Conservation (phyloP, 1,140 invertebrate species). For the Paralvinella palmiformis region DNA sequence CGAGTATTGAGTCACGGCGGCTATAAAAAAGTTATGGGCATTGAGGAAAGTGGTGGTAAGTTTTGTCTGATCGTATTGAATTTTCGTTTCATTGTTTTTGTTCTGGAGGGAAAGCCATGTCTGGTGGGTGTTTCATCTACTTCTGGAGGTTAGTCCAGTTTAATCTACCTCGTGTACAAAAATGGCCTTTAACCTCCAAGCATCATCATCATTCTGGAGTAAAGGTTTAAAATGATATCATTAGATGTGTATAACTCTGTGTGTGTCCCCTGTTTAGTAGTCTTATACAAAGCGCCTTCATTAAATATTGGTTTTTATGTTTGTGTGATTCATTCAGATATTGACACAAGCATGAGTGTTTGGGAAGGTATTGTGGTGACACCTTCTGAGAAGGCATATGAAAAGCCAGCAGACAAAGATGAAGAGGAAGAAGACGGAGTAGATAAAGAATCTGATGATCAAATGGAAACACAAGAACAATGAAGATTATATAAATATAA, state of each 20-base stretch:
- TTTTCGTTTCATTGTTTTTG: not conserved
- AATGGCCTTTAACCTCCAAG: no score
- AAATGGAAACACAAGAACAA: constrained; percentile 32
- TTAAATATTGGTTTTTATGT: not conserved
- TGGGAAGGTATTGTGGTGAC: constrained; percentile 93
- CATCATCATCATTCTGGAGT: no score
- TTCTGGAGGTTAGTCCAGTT: not conserved
- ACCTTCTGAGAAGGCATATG: constrained; percentile 84
- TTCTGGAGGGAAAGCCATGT: not conserved
- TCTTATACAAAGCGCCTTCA: not conserved
- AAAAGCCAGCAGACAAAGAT: constrained; percentile 42
- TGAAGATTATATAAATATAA: no score
- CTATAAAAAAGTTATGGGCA: constrained; percentile 79
- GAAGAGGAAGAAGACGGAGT: constrained; percentile 19
- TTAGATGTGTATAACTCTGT: not conserved
- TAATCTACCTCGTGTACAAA: no score
- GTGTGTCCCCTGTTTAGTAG: no score
- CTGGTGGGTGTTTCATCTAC: not conserved
- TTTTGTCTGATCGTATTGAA: constrained; percentile 12
- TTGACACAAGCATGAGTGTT: constrained; percentile 71
- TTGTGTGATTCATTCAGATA: constrained; percentile 45
- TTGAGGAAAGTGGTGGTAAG: constrained; percentile 58
- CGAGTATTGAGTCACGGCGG: constrained; percentile 86
- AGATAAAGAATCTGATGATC: constrained; percentile 6
- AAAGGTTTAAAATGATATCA: no score